Evolutionary conservation across 2,797 vertebrate genomes (phyloP), one percentile per base, ranked within the genome.

Genomic region (Potorous gilbertii): DNA sequence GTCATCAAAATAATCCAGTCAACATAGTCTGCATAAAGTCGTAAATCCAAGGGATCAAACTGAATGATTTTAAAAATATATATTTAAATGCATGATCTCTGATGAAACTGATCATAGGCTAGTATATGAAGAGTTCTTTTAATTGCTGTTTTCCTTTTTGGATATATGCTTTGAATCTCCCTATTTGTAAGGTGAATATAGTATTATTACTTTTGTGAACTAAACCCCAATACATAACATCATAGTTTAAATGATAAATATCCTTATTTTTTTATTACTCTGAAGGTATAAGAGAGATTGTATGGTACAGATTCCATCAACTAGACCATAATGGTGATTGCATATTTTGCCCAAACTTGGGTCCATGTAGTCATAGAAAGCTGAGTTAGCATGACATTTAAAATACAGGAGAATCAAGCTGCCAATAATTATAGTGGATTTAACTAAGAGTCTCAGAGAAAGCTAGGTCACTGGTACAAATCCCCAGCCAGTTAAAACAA

Each of bases 401-500:
- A 96, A 94, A 94, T 34, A 62, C 93, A n/a, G 27, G 90, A 56
- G 91, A 10, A 57, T 90, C 94, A 94, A 74, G 5, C 74, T 50
- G 24, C 40, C 50, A 50, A 50, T 87, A 28, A 87, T 50, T 87
- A 50, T 50, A 27, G 21, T 50, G n/a, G 93, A 91, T 57, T 92
- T 89, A 92, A 94, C 13, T 16, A 92, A 52, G 90, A 95, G 29
- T 52, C 52, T 91, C 31, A 94, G 56, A 92, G 56, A 95, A 55
- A 87, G 34, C 95, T 95, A 96, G 95, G 52, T 90, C 92, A 54
- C 6, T 56, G 57, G 74, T 91, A 95, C 54, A 94, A 96, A 95
- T 92, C 57, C 29, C 52, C 34, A 94, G 92, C 90, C 66, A 95
- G 90, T 95, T 95, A 92, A 94, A 96, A 94, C 95, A 96, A 97